Evolutionary conservation across 1,140 invertebrate species (phyloP).

Genomic region (Pinna nobilis): DNA sequence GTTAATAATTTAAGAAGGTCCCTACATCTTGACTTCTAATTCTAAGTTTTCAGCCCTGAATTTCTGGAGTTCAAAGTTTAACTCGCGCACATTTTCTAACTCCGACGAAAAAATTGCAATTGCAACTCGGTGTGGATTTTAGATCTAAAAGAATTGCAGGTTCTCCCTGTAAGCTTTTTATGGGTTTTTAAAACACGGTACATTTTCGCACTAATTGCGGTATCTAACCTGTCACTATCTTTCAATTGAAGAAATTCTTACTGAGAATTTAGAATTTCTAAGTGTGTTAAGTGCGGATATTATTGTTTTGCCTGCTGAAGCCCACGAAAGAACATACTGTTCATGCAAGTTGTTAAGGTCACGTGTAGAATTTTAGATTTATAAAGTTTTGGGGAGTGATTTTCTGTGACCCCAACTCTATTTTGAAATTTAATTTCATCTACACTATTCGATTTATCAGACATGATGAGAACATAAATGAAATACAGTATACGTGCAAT

Average conservation of each 20-base stretch:
- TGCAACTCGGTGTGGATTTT: not conserved
- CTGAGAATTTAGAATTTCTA: slow-evolving; percentile 2
- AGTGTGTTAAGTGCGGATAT: not conserved
- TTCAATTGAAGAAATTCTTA: not conserved
- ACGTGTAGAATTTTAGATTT: not conserved
- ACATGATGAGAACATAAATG: not conserved
- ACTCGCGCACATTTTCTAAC: not conserved
- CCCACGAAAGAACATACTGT: not conserved
- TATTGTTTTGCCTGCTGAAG: not conserved
- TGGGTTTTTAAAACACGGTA: not conserved
- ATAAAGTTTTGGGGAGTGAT: not conserved
- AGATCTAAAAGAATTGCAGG: not conserved
- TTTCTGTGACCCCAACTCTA: not conserved
- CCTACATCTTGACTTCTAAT: not conserved
- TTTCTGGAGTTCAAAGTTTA: not conserved
- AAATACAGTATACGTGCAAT: not conserved
- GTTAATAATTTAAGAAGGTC: not conserved
- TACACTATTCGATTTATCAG: not conserved
- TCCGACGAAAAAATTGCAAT: not conserved
- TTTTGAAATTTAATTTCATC: not conserved
- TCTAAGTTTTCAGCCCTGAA: not conserved
- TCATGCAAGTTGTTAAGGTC: not conserved
- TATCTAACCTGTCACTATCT: not conserved
- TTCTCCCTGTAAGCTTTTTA: not conserved
- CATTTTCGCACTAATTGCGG: not conserved